These are phyloP conservation scores for Zosterops japonicus DNA, from an alignment of 2,113 vertebrate species.

Conservation along the genomic window DNA sequence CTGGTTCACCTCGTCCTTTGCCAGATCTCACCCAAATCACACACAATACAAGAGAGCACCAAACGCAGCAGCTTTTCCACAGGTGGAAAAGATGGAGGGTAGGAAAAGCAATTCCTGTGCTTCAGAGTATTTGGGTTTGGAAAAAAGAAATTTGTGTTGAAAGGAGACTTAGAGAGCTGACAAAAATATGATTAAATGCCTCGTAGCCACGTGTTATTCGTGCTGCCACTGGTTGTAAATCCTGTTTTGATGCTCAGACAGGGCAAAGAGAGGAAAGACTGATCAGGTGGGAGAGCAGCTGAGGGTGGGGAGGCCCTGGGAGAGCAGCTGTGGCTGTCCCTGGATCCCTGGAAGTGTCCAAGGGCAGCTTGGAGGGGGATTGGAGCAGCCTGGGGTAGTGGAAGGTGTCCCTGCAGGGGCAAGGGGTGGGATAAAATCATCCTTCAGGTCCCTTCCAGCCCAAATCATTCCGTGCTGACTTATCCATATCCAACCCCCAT, in stretches of 20 bases:
- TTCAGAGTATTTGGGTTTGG: background rate
- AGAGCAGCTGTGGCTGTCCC: background rate
- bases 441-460: too few relatives aligned
- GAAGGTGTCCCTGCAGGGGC: background rate
- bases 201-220: fast-evolving
- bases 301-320: background rate
- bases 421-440: too few relatives aligned
- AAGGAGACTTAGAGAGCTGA: background rate
- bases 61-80: background rate
- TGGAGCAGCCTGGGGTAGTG: background rate
- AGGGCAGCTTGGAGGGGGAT: fast-evolving
- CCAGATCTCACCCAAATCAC: background rate
- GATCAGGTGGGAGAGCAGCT: background rate
- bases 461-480: too few relatives aligned
- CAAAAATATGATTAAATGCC: background rate
- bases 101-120: background rate
- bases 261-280: background rate
- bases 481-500: background rate
- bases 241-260: background rate
- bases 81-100: background rate
- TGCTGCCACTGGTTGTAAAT: background rate
- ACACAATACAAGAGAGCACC: fast-evolving
- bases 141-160: background rate
- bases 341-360: background rate
- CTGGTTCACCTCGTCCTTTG: background rate